Percentiles rank a stretch among this genome's conserved stretches.
These are phyloP conservation scores for Dunckerocampus dactyliophorus DNA, from an alignment of 2,113 vertebrate species.

Conservation along the genomic window DNA sequence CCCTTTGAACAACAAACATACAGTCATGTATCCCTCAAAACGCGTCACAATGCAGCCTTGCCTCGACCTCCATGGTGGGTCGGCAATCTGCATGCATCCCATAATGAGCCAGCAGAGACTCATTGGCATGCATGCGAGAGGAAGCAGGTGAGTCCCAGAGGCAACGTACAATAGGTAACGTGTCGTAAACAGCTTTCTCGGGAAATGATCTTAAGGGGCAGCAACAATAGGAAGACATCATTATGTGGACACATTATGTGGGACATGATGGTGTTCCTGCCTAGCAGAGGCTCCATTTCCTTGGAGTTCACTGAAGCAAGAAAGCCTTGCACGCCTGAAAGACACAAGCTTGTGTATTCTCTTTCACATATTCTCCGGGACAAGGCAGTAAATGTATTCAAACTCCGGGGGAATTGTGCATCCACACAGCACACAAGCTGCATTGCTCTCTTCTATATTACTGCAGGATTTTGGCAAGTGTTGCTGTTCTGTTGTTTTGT, in stretches of 20 bases:
- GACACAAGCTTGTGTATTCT: too few relatives aligned
- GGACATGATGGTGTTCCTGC: background rate
- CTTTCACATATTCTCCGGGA: background rate
- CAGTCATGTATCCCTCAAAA: too few relatives aligned
- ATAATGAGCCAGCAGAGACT: background rate
- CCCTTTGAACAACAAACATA: too few relatives aligned
- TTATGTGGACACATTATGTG: background rate
- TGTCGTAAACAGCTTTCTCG: background rate
- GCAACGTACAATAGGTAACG: background rate
- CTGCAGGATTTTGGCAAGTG: conserved; percentile 1
- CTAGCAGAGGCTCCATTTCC: conserved; percentile 1
- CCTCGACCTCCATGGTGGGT: too few relatives aligned
- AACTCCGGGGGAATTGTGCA: background rate
- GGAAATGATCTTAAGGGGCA: conserved; percentile 2
- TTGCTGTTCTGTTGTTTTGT: background rate
- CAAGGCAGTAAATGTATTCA: background rate
- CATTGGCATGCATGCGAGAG: conserved; percentile 1
- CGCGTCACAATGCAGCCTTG: too few relatives aligned
- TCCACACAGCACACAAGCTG: too few relatives aligned
- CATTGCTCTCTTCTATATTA: too few relatives aligned
- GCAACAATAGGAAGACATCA: background rate
- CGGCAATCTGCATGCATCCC: too few relatives aligned
- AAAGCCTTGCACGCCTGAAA: too few relatives aligned
- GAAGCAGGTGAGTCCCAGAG: conserved; percentile 2
- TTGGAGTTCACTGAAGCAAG: background rate